Evolutionary conservation across 2,113 vertebrate species (phyloP), one percentile per base, ranked within the genome.

Genomic region (Paedocypris sp.): DNA sequence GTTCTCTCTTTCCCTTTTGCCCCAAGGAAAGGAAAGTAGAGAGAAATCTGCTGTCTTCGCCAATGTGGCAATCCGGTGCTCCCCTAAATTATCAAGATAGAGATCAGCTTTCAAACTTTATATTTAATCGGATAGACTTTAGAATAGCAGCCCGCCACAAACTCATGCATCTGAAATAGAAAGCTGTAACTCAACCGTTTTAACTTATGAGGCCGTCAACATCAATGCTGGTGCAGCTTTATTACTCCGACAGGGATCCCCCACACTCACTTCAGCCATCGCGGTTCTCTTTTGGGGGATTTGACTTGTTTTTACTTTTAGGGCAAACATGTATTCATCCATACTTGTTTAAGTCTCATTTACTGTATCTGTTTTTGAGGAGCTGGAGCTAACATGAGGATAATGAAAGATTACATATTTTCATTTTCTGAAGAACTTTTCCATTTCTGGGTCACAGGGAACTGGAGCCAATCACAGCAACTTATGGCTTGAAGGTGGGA

Each of bases 51-150:
- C 16, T 29, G 29, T 39, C 51, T 36, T 6, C 15, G 19, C 19
- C 15, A n/a, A 6, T 10, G 16, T 39, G 28, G 43, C 2, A 7
- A 45, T 32, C 62, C 58, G 46, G 49, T n/a, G 15, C 41, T 7
- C 15, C 28, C 41, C 63, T 49, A 52, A 65, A 49, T 15, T 58
- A 23, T 35, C 18, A 54, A 39, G 7, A 56, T 31, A 10, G 5
- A 56, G 52, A 58, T 43, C 18, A 45, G 54, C 39, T 56, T 41
- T 56, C 36, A 28, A 29, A 41, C 4, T 29, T 18, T 56, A 56
- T 19, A 28, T 56, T 41, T 56, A 18, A 56, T 56, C 29, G 5
- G 19, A 41, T n/a, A 15, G 19, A 12, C 13, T 3, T 9, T 19
- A 16, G 23, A 41, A 39, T 19, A 56, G 36, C 15, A 41, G 15